Conservation (phyloP, 2,888 invertebrate genomes). For the Cantharis nigra region DNA sequence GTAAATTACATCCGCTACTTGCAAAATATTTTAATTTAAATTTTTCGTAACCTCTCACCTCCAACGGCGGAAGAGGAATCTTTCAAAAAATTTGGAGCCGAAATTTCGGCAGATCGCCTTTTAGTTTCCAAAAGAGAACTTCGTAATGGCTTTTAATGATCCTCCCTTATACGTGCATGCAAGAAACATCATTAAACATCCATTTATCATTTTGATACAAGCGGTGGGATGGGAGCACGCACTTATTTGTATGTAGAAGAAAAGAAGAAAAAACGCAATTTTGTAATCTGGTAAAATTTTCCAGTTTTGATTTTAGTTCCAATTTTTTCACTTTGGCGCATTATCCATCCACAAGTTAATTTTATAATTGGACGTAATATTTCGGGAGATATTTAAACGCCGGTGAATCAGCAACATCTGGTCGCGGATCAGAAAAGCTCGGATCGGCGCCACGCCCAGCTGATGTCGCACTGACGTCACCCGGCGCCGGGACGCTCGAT, state of each 20-base stretch:
- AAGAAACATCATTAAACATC: not conserved
- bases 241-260: not conserved
- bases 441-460: slow-evolving; percentile 53
- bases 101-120: too few relatives aligned
- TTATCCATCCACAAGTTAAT: not conserved
- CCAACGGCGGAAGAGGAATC: not conserved
- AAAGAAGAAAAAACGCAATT: not conserved
- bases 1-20: slow-evolving; percentile 10
- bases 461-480: slow-evolving; percentile 55
- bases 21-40: slow-evolving; percentile 1
- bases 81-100: not conserved
- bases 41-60: not conserved
- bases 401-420: slow-evolving; percentile 31
- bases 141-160: not conserved
- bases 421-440: slow-evolving; percentile 28
- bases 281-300: not conserved
- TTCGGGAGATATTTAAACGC: slow-evolving; percentile 22
- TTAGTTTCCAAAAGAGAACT: not conserved
- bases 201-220: not conserved
- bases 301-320: not conserved
- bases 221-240: not conserved
- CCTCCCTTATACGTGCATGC: not conserved
- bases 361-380: slow-evolving; percentile 7
- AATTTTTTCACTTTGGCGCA: not conserved
- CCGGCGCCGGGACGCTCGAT: slow-evolving; percentile 51